These are phyloP conservation scores for Rynchops niger DNA, from an alignment of 2,113 vertebrate genomes.

Conservation along the genomic window DNA sequence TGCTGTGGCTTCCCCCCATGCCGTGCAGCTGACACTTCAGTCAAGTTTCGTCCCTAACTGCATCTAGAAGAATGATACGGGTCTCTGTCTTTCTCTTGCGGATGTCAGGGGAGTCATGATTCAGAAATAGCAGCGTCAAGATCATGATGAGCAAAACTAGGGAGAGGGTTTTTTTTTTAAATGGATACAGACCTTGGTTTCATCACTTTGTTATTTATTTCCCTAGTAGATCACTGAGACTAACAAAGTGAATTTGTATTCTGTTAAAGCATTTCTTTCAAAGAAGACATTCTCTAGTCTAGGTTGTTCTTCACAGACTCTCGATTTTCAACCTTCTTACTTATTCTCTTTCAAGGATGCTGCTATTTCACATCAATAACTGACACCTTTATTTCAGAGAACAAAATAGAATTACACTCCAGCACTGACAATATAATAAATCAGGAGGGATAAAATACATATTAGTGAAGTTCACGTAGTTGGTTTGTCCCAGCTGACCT, in stretches of 20 bases:
- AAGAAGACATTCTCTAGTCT: conserved; percentile 25
- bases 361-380: conserved; percentile 61
- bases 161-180: neutral
- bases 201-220: conserved; percentile 1
- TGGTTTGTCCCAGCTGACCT: conserved; percentile 60
- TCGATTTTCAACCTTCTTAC: conserved; percentile 44
- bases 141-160: neutral
- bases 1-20: neutral
- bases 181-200: neutral
- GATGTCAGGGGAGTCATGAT: neutral
- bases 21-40: neutral
- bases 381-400: conserved; percentile 70
- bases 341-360: conserved; percentile 53
- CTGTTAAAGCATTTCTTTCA: neutral
- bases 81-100: neutral
- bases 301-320: conserved; percentile 50
- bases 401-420: conserved; percentile 68
- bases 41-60: neutral
- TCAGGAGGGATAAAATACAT: conserved; percentile 54
- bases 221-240: neutral
- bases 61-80: neutral
- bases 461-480: conserved; percentile 57
- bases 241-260: conserved; percentile 55
- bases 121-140: neutral
- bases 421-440: conserved; percentile 60